phyloP scores from a whole-genome alignment of 2,113 vertebrate genomes.

The Cinclus mexicanus region DNA sequence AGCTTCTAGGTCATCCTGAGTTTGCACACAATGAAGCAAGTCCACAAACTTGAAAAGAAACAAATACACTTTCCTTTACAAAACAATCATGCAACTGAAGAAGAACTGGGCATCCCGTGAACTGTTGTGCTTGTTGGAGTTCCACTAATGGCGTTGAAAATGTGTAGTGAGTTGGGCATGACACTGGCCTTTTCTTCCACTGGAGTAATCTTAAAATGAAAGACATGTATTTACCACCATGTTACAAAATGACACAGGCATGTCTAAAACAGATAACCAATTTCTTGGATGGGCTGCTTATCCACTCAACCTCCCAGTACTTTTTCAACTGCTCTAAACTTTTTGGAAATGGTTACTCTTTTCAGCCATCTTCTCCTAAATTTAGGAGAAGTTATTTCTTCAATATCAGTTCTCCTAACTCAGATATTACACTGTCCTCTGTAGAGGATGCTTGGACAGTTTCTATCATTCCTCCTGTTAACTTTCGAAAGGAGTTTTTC shows the following conservation, averaged over 20 bases:
- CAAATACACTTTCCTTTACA: neutral
- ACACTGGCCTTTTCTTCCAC: conserved; percentile 91
- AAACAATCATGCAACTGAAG: conserved; percentile 88
- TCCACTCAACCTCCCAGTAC: rapidly evolving
- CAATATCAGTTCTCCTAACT: neutral
- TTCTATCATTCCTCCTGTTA: neutral
- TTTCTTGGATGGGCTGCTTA: neutral
- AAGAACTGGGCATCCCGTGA: conserved; percentile 92
- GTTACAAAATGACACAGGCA: neutral
- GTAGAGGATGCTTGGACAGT: neutral
- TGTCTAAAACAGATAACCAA: neutral
- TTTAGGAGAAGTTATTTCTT: neutral
- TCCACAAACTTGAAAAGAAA: neutral
- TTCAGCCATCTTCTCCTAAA: neutral
- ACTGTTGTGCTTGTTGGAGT: conserved; percentile 92
- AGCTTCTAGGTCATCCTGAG: conserved; percentile 77
- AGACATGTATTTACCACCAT: neutral
- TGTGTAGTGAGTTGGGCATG: conserved; percentile 92
- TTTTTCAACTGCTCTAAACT: neutral
- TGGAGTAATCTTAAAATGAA: conserved; percentile 82
- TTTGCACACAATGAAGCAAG: conserved; percentile 64
- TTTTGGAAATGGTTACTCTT: neutral
- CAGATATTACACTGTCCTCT: neutral
- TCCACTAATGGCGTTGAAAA: conserved; percentile 98
- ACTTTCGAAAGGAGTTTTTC: neutral